A percentile compares a stretch with the other conserved stretches of the same genome.
Conservation (phyloP, 2,113 vertebrate genomes). For the Motacilla alba region DNA sequence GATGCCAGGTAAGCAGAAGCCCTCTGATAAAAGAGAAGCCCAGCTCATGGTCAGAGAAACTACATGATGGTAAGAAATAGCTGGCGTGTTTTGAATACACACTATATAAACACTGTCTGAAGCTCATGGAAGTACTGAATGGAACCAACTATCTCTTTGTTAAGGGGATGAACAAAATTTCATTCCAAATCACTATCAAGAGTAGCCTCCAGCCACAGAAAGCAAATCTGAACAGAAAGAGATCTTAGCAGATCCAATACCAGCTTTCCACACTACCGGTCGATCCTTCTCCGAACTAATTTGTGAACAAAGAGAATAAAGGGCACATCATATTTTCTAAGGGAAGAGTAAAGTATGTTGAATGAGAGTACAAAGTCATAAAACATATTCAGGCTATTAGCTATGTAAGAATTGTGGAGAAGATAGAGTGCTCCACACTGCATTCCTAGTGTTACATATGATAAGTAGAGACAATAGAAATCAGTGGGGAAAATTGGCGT, state of each 20-base stretch:
- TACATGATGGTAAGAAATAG: background rate
- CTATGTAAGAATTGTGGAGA: background rate
- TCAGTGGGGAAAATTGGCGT: constrained; percentile 26
- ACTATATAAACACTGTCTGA: constrained; percentile 11
- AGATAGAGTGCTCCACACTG: background rate
- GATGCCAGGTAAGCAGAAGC: background rate
- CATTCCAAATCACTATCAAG: constrained; percentile 57
- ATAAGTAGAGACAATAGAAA: constrained; percentile 45
- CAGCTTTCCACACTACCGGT: constrained; percentile 26
- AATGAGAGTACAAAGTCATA: constrained; percentile 41
- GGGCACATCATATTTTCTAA: constrained; percentile 50
- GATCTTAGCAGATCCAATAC: constrained; percentile 63
- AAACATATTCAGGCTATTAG: constrained; percentile 37
- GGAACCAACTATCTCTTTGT: constrained; percentile 18
- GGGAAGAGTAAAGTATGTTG: constrained; percentile 45
- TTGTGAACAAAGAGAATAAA: constrained; percentile 66
- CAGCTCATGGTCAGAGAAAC: background rate
- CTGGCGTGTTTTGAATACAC: constrained; percentile 9
- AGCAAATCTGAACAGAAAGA: constrained; percentile 54
- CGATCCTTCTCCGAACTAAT: constrained; percentile 61
- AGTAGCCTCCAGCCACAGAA: constrained; percentile 63
- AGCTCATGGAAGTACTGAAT: constrained; percentile 11
- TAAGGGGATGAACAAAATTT: constrained; percentile 56
- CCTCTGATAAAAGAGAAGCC: background rate
- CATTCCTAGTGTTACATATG: background rate